Base-by-base conservation (phyloP, 2,888 invertebrate species). In the Rhaphigaster nebulosa region DNA sequence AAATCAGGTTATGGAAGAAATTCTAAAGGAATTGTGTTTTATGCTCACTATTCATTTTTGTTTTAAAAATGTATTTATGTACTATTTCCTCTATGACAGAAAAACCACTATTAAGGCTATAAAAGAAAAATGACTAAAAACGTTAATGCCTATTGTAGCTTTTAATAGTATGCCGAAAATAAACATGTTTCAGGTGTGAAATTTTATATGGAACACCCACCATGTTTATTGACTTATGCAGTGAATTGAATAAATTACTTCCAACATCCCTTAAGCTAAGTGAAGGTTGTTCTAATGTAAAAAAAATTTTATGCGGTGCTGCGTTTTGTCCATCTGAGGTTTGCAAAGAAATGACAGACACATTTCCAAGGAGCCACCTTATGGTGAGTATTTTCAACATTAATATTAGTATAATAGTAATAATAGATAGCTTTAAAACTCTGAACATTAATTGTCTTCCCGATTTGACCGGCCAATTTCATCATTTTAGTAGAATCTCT, bases 171-270 rank as follows among this genome's bases (percentile, higher is more conserved):
- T n/a, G 29, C 60, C 10, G 12, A n/a, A 65, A 65, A 8, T 65
- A 70, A 70, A 70, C 18, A 70, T 29, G n/a, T 92, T 93, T 90
- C 93, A 97, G 97, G 93, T 97, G 97, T 93, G 95, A 96, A 0
- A 94, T 96, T 1, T 93, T 96, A 50, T 96, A 96, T 93, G 97
- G 97, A 70, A 97, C 97, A 0, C 97, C 98, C 12, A 98, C 98
- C 6, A 98, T 98, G 98, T 97, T 97, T 93, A 95, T 97, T 26
- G 97, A 97, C 94, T 94, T 97, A 93, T 97, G 80, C 94, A 94
- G 45, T 29, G 89, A 88, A n/a, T 91, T 92, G n/a, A 93, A 94
- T 20, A 89, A 90, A 45, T 90, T 90, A 70, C 60, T 90, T 23
- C 54, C 84, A 20, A 56, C 65, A 29, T 91, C 91, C 38, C 90